Evolutionary conservation across 1,140 invertebrate genomes (phyloP), one percentile per base, ranked within the genome.

Genomic region (Saccostrea echinata): DNA sequence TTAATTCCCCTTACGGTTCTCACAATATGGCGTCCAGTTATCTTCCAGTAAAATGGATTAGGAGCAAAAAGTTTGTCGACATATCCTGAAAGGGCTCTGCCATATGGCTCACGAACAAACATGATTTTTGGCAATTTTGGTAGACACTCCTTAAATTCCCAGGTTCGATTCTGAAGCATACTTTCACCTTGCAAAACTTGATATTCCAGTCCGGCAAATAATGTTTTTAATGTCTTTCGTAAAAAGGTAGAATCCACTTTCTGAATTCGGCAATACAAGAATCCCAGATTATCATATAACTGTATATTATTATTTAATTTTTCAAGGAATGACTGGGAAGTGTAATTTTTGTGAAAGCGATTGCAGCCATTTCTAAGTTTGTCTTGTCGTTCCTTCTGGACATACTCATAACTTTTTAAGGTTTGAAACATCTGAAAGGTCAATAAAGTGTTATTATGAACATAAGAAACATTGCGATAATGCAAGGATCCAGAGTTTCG

Each of bases 71-170:
- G 21, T 85, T 91, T 91, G 82, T 91, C 89, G 1, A 89, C 64
- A 76, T 90, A 91, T 33, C 90, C 90, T 0, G 90, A 91, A 21
- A 91, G 61, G 12, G 89, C 53, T 43, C 89, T 83, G 4, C 87
- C 83, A 82, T 85, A 91, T 24, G 90, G 90, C 18, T 91, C 89
- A 1, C 90, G 83, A 12, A 88, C 86, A 81, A 91, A 90, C 84
- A 91, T 84, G 33, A 91, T 86, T 68, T 90, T 90, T 1, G 86
- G 84, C 18, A 43, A 21, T 27, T 57, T 27, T 2, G 30, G 2
- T 24, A 55, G 51, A 55, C 55, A 33, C n/a, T 27, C 51, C 1
- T 24, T 30, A 18, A 57, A 33, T 21, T 89, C 86, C 18, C 21
- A 24, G 18, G 85, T 85, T 12, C 80, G 61, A 30, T 82, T 51